Evolutionary conservation across 2,113 vertebrate species (phyloP), one percentile per base, ranked within the genome.

Genomic region (Perognathus longimembris): DNA sequence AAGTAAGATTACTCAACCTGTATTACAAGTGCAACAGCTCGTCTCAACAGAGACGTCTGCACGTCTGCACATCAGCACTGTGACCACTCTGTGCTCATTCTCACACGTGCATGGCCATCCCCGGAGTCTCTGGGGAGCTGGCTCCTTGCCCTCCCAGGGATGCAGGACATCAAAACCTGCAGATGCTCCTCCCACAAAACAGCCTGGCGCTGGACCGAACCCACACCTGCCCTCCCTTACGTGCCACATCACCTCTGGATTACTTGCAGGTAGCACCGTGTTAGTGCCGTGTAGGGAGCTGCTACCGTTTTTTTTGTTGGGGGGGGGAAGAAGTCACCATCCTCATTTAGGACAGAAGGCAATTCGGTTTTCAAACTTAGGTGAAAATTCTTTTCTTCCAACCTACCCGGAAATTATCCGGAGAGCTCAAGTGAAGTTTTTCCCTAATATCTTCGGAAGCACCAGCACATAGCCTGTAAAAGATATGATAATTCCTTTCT

Each of bases 401-500:
- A 98, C 99, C 94, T 98, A 99, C 99, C 98, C 99, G 99, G 95
- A 99, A 99, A 54, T 96, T 98, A 97, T 99, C 99, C 28, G 99
- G 99, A 45, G 99, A 99, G 91, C 98, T 97, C 95, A 99, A 98
- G 96, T 99, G 98, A 0, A 99, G 98, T 94, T 99, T 99, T 97
- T 98, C 98, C 73, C 99, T 97, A 98, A 99, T 99, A 91, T 99
- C 99, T 96, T 99, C 99, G 12, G 99, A 95, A 63, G 99, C 99
- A 86, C 99, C 99, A 40, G 99, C 99, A 93, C 99, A 99, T 86
- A 99, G 98, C 17, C 99, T 98, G 97, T 99, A 99, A 98, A 99
- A 99, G 94, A 99, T 99, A 97, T 99, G 99, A 18, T 99, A 99
- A 98, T 99, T 99, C 91, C 99, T 98, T 98, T 99, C 99, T 94